Evolutionary conservation across 1,140 invertebrate genomes (phyloP).

Genomic region (Drosophila subobscura): DNA sequence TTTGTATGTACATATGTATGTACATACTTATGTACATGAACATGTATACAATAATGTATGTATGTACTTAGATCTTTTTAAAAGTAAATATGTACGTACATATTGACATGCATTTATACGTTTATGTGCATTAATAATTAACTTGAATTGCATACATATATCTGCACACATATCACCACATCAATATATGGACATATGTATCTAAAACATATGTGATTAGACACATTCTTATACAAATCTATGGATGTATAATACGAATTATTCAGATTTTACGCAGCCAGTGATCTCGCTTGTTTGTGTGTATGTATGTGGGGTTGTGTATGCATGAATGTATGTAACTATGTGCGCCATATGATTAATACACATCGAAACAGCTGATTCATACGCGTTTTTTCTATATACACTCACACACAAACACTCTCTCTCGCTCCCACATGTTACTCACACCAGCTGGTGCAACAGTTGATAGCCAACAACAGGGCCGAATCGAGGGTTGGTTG

Average conservation of each 20-base stretch:
- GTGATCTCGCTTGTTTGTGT: not conserved
- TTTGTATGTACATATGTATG: not conserved
- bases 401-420: conserved; percentile 16
- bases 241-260: conserved; percentile 15
- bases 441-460: conserved; percentile 68
- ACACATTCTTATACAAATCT: not conserved
- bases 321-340: not conserved
- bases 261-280: conserved; percentile 16
- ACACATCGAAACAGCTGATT: conserved; percentile 75
- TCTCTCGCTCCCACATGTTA: conserved; percentile 35
- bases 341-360: conserved; percentile 69
- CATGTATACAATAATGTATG: conserved; percentile 15
- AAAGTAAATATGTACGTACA: not conserved
- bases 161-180: not conserved
- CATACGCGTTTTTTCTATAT: conserved; percentile 37
- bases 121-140: conserved; percentile 23
- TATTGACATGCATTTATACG: not conserved
- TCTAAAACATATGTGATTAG: conserved; percentile 5
- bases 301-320: no score
- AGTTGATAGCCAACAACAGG: conserved; percentile 66
- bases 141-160: conserved; percentile 20
- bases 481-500: conserved; percentile 23
- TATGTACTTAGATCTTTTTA: conserved; percentile 1
- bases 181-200: conserved; percentile 6
- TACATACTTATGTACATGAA: conserved; percentile 3